Evolutionary conservation across 2,888 invertebrate species (phyloP).

Genomic region (Himalopsyche kuldschensis): DNA sequence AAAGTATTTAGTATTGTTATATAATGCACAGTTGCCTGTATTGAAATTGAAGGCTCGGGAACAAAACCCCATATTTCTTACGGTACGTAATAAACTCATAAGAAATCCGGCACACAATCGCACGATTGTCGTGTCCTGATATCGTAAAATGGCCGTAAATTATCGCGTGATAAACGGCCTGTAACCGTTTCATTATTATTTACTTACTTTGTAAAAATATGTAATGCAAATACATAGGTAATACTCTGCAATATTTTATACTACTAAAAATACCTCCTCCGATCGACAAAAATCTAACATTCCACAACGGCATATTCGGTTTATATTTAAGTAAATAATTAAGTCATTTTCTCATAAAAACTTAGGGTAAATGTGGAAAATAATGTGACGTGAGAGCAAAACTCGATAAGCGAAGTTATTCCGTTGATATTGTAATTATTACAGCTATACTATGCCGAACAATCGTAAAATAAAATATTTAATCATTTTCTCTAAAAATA

Average conservation of each 20-base stretch:
- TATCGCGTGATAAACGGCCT: neutral
- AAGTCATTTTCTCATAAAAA: neutral
- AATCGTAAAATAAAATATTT: no score
- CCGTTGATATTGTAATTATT: no score
- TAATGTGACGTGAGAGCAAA: neutral
- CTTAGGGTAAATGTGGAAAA: neutral
- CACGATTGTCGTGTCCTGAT: neutral
- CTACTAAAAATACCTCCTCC: neutral
- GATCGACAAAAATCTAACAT: neutral
- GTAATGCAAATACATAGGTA: neutral
- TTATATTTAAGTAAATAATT: neutral
- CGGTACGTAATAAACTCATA: neutral
- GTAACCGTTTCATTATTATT: neutral
- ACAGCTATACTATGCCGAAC: no score
- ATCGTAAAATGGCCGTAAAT: neutral
- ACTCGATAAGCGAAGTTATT: neutral
- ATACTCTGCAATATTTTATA: neutral
- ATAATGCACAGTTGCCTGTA: neutral
- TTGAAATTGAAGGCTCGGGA: neutral
- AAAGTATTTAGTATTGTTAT: no score
- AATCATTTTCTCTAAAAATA: no score
- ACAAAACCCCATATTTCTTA: neutral
- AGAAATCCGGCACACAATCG: neutral
- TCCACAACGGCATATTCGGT: neutral
- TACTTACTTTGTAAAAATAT: neutral